Base-by-base conservation (phyloP, 2,888 invertebrate species). In the Iselma pallidipennis region DNA sequence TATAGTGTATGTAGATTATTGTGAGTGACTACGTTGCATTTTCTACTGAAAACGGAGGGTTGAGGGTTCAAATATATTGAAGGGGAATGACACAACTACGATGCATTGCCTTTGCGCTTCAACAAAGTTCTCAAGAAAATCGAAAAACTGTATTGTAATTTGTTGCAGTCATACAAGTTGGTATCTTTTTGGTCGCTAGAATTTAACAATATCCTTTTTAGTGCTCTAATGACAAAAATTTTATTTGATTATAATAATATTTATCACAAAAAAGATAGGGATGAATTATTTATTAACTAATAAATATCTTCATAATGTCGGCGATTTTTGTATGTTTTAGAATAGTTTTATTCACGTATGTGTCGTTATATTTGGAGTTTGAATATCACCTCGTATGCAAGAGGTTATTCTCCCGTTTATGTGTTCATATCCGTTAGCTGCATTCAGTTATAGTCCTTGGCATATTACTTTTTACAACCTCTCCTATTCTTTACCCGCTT, bases 381-480 rank as follows among this genome's bases (percentile, higher is more conserved):
- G 71, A 78, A 78, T 78, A 76, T 77, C 72, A 71, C 66, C 73
- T 70, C 70, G 66, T 72, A 72, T 71, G 74, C 72, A 75, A 72
- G 69, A 72, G 75, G 75, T 78, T 77, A 78, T 79, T 76, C 73
- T 68, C 74, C 70, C 77, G 75, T 78, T 79, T 79, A 79, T 79
- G 77, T 77, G 72, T 78, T 79, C 79, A 79, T 79, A 79, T 79
- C 78, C 78, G 77, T 76, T 78, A 76, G 76, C 74, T 76, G 77
- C 76, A 76, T 72, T 71, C 73, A 70, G 76, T 78, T 78, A 78
- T 79, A 77, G 78, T 77, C 77, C 77, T 76, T 74, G 72, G 69
- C 75, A 76, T 77, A 78, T 77, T 77, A 77, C 76, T 71, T 76
- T 79, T 77, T 76, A 76, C 72, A 66, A 74, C 74, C 64, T 65